These are phyloP conservation scores for Eublepharis macularius DNA, from an alignment of 2,113 vertebrate species.

Conservation along the genomic window DNA sequence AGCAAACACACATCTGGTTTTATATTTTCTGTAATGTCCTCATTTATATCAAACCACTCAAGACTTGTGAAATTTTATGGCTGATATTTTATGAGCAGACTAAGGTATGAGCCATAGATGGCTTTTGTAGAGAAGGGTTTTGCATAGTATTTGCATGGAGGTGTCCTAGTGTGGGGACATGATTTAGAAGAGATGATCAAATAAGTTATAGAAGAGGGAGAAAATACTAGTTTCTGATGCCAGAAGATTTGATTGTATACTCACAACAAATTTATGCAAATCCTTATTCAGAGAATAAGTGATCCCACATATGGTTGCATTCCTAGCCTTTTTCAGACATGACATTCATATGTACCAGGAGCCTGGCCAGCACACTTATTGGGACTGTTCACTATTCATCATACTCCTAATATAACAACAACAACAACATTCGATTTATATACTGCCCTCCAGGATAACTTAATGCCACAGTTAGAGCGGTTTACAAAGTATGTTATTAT, in stretches of 20 bases:
- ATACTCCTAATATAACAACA: accelerated
- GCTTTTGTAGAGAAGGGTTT: slow-evolving; percentile 42
- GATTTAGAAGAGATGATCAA: slow-evolving; percentile 38
- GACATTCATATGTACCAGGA: accelerated
- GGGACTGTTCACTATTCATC: background rate
- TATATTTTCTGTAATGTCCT: slow-evolving; percentile 47
- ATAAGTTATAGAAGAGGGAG: slow-evolving; percentile 46
- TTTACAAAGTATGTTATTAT: too few species aligned
- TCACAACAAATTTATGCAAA: background rate
- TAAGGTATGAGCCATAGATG: background rate
- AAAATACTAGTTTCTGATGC: slow-evolving; percentile 27
- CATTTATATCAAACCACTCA: slow-evolving; percentile 40
- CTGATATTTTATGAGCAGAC: slow-evolving; percentile 27
- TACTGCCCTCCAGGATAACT: too few species aligned
- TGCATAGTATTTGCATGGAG: slow-evolving; percentile 27
- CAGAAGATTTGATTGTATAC: background rate
- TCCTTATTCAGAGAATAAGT: background rate
- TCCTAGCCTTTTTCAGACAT: accelerated
- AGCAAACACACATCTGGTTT: slow-evolving; percentile 33
- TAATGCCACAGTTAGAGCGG: too few species aligned
- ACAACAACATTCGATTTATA: too few species aligned
- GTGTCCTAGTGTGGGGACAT: slow-evolving; percentile 27
- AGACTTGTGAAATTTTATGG: slow-evolving; percentile 47
- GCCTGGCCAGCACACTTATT: too few species aligned
- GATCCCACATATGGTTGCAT: background rate